A percentile compares a stretch with the other conserved stretches of the same genome.
phyloP scores from a whole-genome alignment of 2,113 vertebrate genomes.

The Acanthisitta chloris region DNA sequence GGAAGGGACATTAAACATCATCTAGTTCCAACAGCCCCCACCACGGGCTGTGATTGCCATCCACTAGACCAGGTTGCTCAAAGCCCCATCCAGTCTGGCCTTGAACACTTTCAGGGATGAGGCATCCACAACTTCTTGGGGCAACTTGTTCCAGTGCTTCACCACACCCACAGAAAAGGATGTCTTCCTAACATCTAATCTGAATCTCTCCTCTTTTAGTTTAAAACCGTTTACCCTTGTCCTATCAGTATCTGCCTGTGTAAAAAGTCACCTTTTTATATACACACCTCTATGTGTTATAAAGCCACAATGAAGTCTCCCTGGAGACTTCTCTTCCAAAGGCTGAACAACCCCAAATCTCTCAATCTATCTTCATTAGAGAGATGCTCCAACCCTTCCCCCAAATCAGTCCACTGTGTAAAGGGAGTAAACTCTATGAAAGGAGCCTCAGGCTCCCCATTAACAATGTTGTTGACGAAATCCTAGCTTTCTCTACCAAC shows the following conservation, averaged over 20 bases:
- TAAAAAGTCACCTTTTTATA: neutral
- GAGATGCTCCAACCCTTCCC: neutral
- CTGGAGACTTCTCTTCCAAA: neutral
- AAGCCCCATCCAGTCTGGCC: too few relatives aligned
- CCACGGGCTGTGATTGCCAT: too few relatives aligned
- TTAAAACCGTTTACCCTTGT: neutral
- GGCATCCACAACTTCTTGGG: too few relatives aligned
- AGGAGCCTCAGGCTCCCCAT: rapidly evolving
- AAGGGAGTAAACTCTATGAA: rapidly evolving
- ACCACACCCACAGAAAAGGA: neutral
- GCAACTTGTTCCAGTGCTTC: too few relatives aligned
- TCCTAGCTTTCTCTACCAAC: neutral
- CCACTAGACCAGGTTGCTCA: too few relatives aligned
- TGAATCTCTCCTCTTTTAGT: neutral
- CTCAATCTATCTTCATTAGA: neutral
- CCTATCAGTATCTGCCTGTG: neutral
- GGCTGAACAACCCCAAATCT: neutral
- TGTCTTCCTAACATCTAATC: neutral
- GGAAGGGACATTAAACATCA: too few relatives aligned
- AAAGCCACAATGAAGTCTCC: neutral
- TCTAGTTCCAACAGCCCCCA: too few relatives aligned
- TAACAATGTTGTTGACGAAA: neutral
- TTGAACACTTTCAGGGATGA: too few relatives aligned
- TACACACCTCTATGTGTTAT: neutral
- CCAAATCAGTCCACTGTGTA: neutral